Conservation (phyloP, 2,113 vertebrate genomes). For the Lepus americanus region DNA sequence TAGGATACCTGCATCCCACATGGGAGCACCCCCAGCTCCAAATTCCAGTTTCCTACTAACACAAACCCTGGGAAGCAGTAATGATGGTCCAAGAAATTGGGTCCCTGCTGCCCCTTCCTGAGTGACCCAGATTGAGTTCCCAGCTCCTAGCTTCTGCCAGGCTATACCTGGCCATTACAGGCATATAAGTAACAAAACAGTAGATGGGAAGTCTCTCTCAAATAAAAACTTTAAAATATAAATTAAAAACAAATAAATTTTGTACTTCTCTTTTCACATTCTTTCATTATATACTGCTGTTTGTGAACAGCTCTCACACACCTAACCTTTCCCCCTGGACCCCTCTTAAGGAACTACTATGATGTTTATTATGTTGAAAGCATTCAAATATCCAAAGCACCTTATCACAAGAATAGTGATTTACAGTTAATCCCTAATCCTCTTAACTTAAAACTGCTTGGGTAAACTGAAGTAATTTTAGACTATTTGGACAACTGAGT, state of each 20-base stretch:
- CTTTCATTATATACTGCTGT: background rate
- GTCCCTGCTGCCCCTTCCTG: no score
- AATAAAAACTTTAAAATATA: background rate
- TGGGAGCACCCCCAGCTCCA: no score
- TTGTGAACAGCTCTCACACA: background rate
- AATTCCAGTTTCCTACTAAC: no score
- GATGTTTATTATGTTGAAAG: background rate
- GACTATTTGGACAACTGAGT: constrained; percentile 13
- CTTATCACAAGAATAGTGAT: background rate
- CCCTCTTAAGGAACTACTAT: background rate
- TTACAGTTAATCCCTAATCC: background rate
- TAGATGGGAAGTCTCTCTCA: background rate
- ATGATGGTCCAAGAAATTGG: no score
- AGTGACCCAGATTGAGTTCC: no score
- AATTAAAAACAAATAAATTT: background rate
- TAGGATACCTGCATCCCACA: no score
- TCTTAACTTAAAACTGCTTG: constrained; percentile 45
- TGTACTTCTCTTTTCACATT: background rate
- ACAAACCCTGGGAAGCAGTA: no score
- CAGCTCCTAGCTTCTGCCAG: no score
- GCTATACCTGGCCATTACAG: no score
- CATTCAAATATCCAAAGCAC: background rate
- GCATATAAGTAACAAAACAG: no score
- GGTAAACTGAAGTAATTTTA: constrained; percentile 22
- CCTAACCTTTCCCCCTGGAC: background rate